Conservation (phyloP, 2,888 invertebrate genomes). For the Leptinotarsa rubiginosa region DNA sequence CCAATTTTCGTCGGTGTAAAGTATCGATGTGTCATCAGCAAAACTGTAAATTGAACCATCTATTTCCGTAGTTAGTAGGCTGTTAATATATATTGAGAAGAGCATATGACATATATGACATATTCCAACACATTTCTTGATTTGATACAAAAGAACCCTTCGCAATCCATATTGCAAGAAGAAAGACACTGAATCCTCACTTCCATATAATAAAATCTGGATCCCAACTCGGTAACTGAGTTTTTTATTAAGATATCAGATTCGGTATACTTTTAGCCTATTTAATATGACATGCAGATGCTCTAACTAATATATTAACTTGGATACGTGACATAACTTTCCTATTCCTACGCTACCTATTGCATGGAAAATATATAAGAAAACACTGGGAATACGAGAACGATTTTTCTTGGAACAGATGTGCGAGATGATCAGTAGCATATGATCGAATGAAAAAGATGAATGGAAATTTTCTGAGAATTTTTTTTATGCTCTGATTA, state of each 20-base stretch:
- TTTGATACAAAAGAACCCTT: neutral
- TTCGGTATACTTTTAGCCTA: neutral
- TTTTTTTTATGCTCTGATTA: too few species aligned
- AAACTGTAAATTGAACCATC: too few species aligned
- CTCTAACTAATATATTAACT: slow-evolving; percentile 4
- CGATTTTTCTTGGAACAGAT: neutral
- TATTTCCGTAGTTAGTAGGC: too few species aligned
- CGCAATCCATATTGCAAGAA: neutral
- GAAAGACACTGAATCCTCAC: neutral
- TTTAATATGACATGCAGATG: slow-evolving; percentile 5
- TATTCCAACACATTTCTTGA: neutral
- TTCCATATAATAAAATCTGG: neutral
- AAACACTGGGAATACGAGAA: neutral
- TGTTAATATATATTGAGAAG: too few species aligned
- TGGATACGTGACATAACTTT: neutral
- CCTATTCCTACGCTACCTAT: neutral
- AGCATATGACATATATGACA: too few species aligned
- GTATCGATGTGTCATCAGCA: too few species aligned
- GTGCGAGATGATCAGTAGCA: neutral
- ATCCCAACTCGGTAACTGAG: slow-evolving; percentile 4
- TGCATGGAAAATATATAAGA: neutral
- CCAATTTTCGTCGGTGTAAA: too few species aligned
- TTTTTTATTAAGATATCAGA: slow-evolving; percentile 11
- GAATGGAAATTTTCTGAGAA: too few species aligned
- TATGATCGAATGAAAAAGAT: neutral